These are phyloP conservation scores for Marronus borbonicus DNA, from an alignment of 2,888 invertebrate genomes.

Conservation along the genomic window DNA sequence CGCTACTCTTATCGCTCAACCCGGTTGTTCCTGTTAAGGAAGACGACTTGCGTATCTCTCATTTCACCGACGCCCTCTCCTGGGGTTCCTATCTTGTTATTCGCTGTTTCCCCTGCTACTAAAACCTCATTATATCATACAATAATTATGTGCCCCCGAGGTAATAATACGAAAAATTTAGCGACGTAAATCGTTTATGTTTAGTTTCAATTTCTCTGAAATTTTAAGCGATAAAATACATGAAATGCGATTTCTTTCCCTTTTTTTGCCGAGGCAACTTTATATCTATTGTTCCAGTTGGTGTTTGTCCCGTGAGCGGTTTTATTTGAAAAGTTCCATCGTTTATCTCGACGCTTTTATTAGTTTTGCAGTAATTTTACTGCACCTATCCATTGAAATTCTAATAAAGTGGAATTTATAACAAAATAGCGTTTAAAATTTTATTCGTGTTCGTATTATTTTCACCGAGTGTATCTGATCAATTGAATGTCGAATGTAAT, in stretches of 20 bases:
- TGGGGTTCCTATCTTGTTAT: constrained; percentile 29
- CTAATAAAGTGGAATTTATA: constrained; percentile 46
- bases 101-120: background rate
- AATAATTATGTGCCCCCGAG: background rate
- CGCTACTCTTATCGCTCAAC: constrained; percentile 60
- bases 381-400: constrained; percentile 32
- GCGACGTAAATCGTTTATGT: too few species aligned
- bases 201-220: background rate
- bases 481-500: background rate
- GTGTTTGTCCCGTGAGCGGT: constrained; percentile 15
- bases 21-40: constrained; percentile 21
- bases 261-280: constrained; percentile 1
- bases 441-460: constrained; percentile 33
- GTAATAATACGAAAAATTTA: background rate
- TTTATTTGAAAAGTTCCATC: constrained; percentile 42
- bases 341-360: constrained; percentile 35
- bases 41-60: constrained; percentile 30
- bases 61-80: constrained; percentile 22
- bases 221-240: too few species aligned
- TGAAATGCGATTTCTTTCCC: background rate
- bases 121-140: constrained; percentile 18
- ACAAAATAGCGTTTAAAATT: constrained; percentile 44
- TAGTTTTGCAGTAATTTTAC: constrained; percentile 44
- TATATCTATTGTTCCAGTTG: constrained; percentile 33
- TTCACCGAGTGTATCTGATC: constrained; percentile 11